phyloP scores from a whole-genome alignment of 2,113 vertebrate genomes.

The Carassius carassius region DNA sequence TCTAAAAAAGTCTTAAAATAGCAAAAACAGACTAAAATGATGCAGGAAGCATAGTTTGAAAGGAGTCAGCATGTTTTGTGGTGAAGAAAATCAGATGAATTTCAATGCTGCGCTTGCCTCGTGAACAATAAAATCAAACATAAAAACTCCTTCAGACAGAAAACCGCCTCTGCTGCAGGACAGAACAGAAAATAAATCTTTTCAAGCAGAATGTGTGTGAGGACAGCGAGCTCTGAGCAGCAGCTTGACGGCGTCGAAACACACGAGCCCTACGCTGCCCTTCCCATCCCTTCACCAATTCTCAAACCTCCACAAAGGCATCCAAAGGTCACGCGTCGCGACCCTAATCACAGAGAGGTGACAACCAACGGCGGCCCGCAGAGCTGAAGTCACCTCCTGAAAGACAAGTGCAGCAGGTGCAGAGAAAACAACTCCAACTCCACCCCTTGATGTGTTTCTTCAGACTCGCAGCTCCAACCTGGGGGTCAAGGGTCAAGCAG shows the following conservation, averaged over 20 bases:
- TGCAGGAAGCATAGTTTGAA: neutral
- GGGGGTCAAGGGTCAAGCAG: slow-evolving; percentile 27
- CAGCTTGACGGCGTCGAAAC: slow-evolving; percentile 41
- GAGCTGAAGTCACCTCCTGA: slow-evolving; percentile 22
- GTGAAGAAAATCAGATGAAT: neutral
- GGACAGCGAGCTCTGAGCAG: neutral
- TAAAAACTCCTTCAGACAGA: neutral
- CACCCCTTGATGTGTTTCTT: neutral
- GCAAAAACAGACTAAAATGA: neutral
- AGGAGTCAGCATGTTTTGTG: neutral
- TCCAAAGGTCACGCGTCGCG: slow-evolving; percentile 34
- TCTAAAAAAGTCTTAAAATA: neutral
- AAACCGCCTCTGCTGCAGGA: slow-evolving; percentile 5
- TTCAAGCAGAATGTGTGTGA: neutral
- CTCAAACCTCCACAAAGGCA: neutral
- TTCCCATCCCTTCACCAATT: slow-evolving; percentile 10
- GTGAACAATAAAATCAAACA: neutral
- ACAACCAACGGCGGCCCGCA: slow-evolving; percentile 28
- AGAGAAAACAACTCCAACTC: neutral
- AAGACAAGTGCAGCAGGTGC: slow-evolving; percentile 44
- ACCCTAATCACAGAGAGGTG: slow-evolving; percentile 54
- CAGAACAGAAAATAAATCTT: slow-evolving; percentile 24
- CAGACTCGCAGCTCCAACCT: neutral
- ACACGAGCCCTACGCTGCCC: neutral
- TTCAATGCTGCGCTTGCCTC: neutral